Evolutionary conservation across 2,113 vertebrate species (phyloP).

Genomic region (Crotalus tigris): DNA sequence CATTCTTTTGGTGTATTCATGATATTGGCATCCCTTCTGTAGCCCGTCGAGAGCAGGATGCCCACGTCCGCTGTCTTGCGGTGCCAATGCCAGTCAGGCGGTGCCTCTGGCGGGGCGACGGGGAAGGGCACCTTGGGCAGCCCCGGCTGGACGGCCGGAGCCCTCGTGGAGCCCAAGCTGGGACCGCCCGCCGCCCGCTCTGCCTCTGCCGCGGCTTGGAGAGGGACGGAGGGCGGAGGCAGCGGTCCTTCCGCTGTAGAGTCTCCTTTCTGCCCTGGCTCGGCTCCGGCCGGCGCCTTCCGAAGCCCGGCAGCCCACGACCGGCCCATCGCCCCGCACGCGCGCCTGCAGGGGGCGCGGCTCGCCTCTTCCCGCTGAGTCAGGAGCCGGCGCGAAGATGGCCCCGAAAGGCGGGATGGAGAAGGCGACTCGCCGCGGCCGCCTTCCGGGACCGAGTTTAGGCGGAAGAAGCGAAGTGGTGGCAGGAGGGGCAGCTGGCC

Average conservation of each 20-base stretch:
- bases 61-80: background rate
- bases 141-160: too few species aligned
- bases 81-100: background rate
- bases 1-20: background rate
- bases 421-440: background rate
- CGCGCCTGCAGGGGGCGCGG: background rate
- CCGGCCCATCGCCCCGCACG: accelerated
- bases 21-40: background rate
- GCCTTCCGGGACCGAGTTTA: background rate
- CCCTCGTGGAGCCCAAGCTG: too few species aligned
- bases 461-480: background rate
- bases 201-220: background rate
- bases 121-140: too few species aligned
- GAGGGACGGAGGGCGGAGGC: background rate
- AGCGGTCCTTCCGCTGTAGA: background rate
- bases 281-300: background rate
- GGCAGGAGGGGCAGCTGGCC: background rate
- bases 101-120: background rate
- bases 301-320: background rate
- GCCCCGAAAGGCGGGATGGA: background rate
- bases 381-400: background rate
- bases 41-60: background rate
- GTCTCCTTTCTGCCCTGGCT: too few species aligned
- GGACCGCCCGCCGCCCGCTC: too few species aligned
- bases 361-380: background rate